These are phyloP conservation scores for Parascotia fuliginaria DNA, from an alignment of 2,888 invertebrate genomes.

Conservation along the genomic window DNA sequence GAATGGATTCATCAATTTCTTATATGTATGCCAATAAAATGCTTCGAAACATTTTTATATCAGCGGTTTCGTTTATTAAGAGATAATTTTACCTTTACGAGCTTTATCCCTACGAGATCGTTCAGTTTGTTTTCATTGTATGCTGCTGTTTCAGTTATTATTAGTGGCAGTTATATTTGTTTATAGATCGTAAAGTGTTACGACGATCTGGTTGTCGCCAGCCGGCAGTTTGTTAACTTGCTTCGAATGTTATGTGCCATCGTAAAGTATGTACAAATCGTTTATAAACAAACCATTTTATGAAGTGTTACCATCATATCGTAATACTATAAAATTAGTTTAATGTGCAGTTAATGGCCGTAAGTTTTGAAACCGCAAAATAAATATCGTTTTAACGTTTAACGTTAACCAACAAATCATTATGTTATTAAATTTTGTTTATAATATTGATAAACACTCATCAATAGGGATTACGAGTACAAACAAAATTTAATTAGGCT, in stretches of 20 bases:
- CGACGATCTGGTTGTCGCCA: conserved; percentile 78
- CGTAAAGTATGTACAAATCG: conserved; percentile 78
- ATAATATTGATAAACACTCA: background rate
- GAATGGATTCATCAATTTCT: conserved; percentile 68
- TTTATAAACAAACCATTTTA: conserved; percentile 70
- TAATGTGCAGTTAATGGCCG: conserved; percentile 25
- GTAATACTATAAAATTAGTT: conserved; percentile 43
- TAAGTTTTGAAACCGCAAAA: background rate
- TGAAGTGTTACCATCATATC: conserved; percentile 57
- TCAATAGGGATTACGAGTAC: too few relatives aligned
- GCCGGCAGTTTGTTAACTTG: conserved; percentile 77
- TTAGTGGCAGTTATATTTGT: conserved; percentile 82
- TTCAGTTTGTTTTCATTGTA: conserved; percentile 80
- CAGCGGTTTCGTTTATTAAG: conserved; percentile 79
- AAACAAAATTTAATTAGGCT: too few relatives aligned
- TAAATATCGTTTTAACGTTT: background rate
- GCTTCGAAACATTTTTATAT: conserved; percentile 75
- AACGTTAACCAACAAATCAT: background rate
- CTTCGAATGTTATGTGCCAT: conserved; percentile 70
- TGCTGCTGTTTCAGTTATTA: conserved; percentile 83
- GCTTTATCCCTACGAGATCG: conserved; percentile 68
- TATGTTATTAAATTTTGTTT: conserved; percentile 3
- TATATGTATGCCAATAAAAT: conserved; percentile 67
- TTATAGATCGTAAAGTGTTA: conserved; percentile 82
- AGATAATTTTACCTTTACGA: conserved; percentile 84